phyloP scores from a whole-genome alignment of 1,140 invertebrate genomes.

The Aphelenchoides fujianensis region DNA sequence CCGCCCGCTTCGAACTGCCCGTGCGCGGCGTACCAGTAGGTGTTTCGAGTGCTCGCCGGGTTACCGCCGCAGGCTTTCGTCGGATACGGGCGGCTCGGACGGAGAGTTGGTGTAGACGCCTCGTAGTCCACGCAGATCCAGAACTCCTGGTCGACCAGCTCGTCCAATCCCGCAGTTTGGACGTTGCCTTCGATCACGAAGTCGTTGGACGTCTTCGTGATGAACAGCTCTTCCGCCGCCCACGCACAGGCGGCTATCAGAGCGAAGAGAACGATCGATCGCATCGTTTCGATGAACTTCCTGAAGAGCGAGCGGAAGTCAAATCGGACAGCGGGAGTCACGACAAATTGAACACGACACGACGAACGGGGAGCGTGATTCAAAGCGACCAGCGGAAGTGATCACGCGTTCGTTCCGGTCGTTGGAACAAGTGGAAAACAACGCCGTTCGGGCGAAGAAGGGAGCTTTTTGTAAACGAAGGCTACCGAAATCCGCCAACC shows the following conservation, averaged over 20 bases:
- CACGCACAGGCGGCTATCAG: neutral
- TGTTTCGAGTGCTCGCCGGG: neutral
- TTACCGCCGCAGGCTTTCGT: neutral
- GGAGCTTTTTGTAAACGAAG: too few species aligned
- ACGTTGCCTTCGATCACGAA: neutral
- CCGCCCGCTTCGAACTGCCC: neutral
- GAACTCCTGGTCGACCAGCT: neutral
- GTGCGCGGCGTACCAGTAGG: neutral
- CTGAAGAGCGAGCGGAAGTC: too few species aligned
- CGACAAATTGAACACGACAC: too few species aligned
- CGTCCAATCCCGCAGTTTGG: neutral
- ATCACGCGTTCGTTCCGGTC: too few species aligned
- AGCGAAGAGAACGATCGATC: too few species aligned
- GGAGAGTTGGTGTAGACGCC: neutral
- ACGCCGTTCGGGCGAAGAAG: too few species aligned
- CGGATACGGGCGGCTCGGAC: neutral
- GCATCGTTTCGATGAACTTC: too few species aligned
- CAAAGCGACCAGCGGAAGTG: too few species aligned
- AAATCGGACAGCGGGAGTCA: too few species aligned
- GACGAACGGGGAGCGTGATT: too few species aligned
- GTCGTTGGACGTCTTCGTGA: neutral
- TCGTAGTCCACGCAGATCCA: neutral
- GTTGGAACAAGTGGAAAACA: too few species aligned
- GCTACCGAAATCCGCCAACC: too few species aligned
- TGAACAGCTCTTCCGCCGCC: neutral